These are phyloP conservation scores for Lordiphosa andalusiaca DNA, from an alignment of 2,888 invertebrate genomes.

Conservation along the genomic window DNA sequence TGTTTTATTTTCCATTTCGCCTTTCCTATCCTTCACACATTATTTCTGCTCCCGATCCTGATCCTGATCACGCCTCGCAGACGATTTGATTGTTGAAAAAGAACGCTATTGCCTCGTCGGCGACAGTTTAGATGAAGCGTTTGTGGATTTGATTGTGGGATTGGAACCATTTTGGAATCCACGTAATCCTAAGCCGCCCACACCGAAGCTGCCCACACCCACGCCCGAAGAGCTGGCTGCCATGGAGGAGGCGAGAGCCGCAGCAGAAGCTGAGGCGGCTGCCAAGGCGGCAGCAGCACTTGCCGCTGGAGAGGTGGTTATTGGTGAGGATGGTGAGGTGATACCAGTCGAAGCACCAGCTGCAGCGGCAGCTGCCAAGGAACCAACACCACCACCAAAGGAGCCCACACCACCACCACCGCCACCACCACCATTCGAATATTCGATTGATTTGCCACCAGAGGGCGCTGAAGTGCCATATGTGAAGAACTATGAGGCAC, in stretches of 20 bases:
- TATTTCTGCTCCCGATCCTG: slow-evolving; percentile 6
- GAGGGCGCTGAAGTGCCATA: slow-evolving; percentile 81
- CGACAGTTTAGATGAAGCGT: slow-evolving; percentile 96
- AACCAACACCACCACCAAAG: slow-evolving; percentile 76
- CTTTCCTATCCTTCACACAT: slow-evolving; percentile 31
- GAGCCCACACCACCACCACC: slow-evolving; percentile 80
- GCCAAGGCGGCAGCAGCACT: slow-evolving; percentile 66
- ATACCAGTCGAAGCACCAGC: slow-evolving; percentile 69
- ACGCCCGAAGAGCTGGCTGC: slow-evolving; percentile 78
- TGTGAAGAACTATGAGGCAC: slow-evolving; percentile 80
- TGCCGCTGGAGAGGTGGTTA: slow-evolving; percentile 58
- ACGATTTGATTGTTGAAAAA: slow-evolving; percentile 92
- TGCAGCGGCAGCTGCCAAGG: slow-evolving; percentile 42
- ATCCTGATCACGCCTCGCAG: slow-evolving; percentile 78
- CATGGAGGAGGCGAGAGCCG: slow-evolving; percentile 77
- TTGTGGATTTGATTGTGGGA: slow-evolving; percentile 89
- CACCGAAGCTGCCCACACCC: slow-evolving; percentile 78
- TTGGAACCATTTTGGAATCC: slow-evolving; percentile 81
- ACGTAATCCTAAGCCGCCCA: slow-evolving; percentile 80
- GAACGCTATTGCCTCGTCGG: slow-evolving; percentile 96
- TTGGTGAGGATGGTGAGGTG: slow-evolving; percentile 46
- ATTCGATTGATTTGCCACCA: slow-evolving; percentile 80
- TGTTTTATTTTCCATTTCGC: slow-evolving; percentile 41
- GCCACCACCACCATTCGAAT: slow-evolving; percentile 80
- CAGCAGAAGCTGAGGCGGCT: slow-evolving; percentile 70